Evolutionary conservation across 2,888 invertebrate species (phyloP), one percentile per base, ranked within the genome.

Genomic region (Thereva nobilitata): DNA sequence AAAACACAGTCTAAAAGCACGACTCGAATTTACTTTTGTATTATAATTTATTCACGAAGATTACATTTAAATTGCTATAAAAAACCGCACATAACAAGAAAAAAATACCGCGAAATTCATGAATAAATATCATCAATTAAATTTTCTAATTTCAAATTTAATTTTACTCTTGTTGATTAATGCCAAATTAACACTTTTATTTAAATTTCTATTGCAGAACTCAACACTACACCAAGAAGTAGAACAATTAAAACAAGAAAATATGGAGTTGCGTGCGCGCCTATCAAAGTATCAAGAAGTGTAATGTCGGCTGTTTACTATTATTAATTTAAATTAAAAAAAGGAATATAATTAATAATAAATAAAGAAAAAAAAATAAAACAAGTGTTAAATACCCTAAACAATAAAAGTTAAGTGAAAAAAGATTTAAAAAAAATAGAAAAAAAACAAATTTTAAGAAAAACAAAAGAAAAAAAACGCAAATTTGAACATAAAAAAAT

Each of bases 161-260:
- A 23, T 57, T 41, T 44, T 5, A 45, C 35, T 34, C 12, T 44
- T n/a, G 4, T 35, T 7, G 38, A 54, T 3, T 10, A 56, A 42
- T 41, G 1, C 5, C n/a, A 10, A 59, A 23, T n/a, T 35, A n/a
- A 35, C 23, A 35, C 3, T 9, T 5, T 23, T n/a, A 40, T 42
- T 54, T 35, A 9, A 64, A 12, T 64, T 67, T 38, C 10, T 34
- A 63, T 63, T 84, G 59, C 84, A 93, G 93, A 94, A 93, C 79
- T 87, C 92, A 86, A 91, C 91, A 77, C 85, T 94, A 79, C 90
- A 93, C 78, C 92, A 92, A 84, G 93, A 94, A 82, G 85, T 93
- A 80, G 93, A 94, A 83, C 87, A 92, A 83, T 86, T 93, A 82
- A 93, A 93, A 86, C 93, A 93, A 84, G 93, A 93, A 83, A 93